Base-by-base conservation (phyloP, 1,140 invertebrate species). In the Cecropterus lyciades region DNA sequence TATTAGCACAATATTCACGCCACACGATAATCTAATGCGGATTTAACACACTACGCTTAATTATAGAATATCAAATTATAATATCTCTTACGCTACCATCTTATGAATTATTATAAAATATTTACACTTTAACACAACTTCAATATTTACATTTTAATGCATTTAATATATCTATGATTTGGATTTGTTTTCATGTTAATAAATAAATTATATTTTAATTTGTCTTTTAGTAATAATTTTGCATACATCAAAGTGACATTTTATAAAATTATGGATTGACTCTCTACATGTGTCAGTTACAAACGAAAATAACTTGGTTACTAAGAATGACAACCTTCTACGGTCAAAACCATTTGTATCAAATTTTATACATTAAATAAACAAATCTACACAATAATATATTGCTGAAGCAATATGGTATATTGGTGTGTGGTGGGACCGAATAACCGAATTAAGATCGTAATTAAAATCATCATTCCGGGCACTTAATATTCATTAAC, bases 21-120 rank as follows among this genome's bases (percentile, higher is more conserved):
- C 48, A 51, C 48, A 13, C 20, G 16, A 30, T 59, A 33, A 9
- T 30, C 9, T 46, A 27, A 27, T 59, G 56, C 14, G 56, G 20
- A 57, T n/a, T 17, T 57, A 45, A 40, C 37, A 56, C 37, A 15
- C 14, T 6, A 45, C 16, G 16, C 3, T 37, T 46, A 51, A 3
- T 10, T 9, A 11, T 13, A 55, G 11, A 69, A 69, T 69, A 69
- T 63, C 67, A 69, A 24, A 57, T 46, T 43, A 43, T 64, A 64
- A 69, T 69, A 63, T 57, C 67, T 68, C 57, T 46, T 57, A 49
- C 17, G 17, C 45, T 62, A 60, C n/a, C 42, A 45, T 15, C 40
- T 64, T 40, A 53, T 40, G 8, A 67, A 62, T 15, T 56, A 30
- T 2, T 1, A 46, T 59, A 17, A 14, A 30, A 43, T 63, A 63